phyloP scores from a whole-genome alignment of 2,113 vertebrate species.

The Dipodomys ordii region DNA sequence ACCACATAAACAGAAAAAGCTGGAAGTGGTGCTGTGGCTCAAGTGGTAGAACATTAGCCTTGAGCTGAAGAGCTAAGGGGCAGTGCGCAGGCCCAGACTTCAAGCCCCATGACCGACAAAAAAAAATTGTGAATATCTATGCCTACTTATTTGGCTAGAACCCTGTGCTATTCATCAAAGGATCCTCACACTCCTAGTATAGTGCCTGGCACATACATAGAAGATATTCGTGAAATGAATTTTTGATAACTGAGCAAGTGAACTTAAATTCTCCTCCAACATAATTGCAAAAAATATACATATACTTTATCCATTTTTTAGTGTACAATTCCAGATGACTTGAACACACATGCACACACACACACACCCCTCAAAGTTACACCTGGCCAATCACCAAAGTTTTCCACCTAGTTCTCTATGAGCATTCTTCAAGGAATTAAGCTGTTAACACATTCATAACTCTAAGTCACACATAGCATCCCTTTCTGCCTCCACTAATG shows the following conservation, averaged over 20 bases:
- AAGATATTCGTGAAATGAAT: slow-evolving; percentile 43
- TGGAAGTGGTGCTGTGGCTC: too few species aligned
- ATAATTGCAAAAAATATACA: slow-evolving; percentile 17
- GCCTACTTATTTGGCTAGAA: not conserved
- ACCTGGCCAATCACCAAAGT: not conserved
- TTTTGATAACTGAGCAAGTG: not conserved
- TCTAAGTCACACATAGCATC: not conserved
- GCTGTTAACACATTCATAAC: not conserved
- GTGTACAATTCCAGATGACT: not conserved
- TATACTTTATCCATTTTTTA: not conserved
- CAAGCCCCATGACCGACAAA: too few species aligned
- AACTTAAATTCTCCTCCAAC: not conserved
- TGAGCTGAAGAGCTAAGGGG: too few species aligned
- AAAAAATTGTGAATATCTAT: not conserved
- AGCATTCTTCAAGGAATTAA: slow-evolving; percentile 47
- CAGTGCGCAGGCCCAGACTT: too few species aligned
- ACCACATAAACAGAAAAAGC: too few species aligned
- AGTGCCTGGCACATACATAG: not conserved
- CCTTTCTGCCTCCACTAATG: not conserved
- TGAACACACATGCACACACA: not conserved
- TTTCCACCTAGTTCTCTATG: not conserved
- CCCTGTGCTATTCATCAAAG: not conserved
- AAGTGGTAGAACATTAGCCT: too few species aligned
- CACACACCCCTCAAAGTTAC: not conserved
- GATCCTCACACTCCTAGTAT: not conserved